Evolutionary conservation across 2,797 vertebrate genomes (phyloP).

Genomic region (Scarus forsteni): DNA sequence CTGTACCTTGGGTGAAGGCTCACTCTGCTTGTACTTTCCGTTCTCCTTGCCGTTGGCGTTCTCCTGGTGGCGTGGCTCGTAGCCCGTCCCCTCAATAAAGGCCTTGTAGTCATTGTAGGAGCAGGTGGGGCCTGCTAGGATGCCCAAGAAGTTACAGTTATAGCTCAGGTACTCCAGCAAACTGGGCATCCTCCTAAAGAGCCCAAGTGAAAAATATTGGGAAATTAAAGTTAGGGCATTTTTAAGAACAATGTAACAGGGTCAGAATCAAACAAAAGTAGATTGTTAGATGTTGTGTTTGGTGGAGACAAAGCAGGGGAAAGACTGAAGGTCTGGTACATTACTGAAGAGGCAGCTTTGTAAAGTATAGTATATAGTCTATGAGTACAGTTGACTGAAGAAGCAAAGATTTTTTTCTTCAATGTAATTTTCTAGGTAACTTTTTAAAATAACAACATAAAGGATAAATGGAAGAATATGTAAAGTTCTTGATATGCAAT

Average conservation of each 20-base stretch:
- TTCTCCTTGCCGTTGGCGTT: slow-evolving; percentile 90
- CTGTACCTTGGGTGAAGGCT: slow-evolving; percentile 93
- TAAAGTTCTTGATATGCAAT: no score
- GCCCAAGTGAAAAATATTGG: not conserved
- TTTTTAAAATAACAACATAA: no score
- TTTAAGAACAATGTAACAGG: not conserved
- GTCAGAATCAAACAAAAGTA: no score
- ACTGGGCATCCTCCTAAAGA: slow-evolving; percentile 93
- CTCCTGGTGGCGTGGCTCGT: slow-evolving; percentile 85
- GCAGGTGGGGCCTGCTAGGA: slow-evolving; percentile 96
- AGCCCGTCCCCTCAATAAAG: slow-evolving; percentile 95
- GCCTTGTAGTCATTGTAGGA: slow-evolving; percentile 98
- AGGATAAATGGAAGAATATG: no score
- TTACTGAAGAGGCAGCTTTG: no score
- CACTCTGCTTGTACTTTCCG: slow-evolving; percentile 85
- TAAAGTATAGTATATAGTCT: no score
- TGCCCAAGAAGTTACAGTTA: slow-evolving; percentile 99
- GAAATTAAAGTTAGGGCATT: not conserved
- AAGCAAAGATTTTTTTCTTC: no score
- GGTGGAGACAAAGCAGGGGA: no score
- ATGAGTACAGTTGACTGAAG: no score
- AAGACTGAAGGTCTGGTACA: no score
- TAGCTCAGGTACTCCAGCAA: slow-evolving; percentile 98
- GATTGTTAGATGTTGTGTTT: no score
- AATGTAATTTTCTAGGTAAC: no score